A percentile compares a stretch with the other conserved stretches of the same genome.
These are phyloP conservation scores for Rugalucina vietnamica DNA, from an alignment of 2,888 invertebrate species.

Conservation along the genomic window DNA sequence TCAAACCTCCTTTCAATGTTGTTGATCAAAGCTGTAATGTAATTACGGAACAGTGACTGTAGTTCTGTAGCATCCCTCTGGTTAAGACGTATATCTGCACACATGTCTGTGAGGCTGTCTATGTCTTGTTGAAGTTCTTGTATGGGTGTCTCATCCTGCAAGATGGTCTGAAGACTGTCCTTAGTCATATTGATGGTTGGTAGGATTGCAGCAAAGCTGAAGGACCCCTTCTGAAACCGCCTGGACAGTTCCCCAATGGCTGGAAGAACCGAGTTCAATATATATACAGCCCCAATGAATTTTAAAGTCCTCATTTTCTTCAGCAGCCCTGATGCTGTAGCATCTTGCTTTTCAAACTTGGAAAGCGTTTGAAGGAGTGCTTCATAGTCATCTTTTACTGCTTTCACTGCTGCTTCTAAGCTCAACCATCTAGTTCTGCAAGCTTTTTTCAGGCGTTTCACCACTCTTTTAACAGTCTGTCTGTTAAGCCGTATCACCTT, in stretches of 20 bases:
- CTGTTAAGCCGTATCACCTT: constrained; percentile 27
- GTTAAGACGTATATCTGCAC: constrained; percentile 25
- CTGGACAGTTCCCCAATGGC: constrained; percentile 33
- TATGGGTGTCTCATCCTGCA: constrained; percentile 18
- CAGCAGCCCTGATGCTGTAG: constrained; percentile 33
- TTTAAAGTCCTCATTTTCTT: constrained; percentile 32
- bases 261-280: constrained; percentile 37
- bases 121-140: constrained; percentile 26
- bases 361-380: constrained; percentile 32
- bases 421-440: constrained; percentile 50
- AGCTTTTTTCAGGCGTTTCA: constrained; percentile 50
- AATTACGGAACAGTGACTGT: too few species aligned
- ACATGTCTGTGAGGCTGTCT: constrained; percentile 33
- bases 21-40: constrained; percentile 21
- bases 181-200: constrained; percentile 30
- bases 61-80: constrained; percentile 21
- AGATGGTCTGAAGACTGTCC: constrained; percentile 28
- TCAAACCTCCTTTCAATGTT: constrained; percentile 38
- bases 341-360: constrained; percentile 11
- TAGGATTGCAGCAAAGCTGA: constrained; percentile 39
- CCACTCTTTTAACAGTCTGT: constrained; percentile 17
- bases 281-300: constrained; percentile 42
- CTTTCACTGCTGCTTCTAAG: constrained; percentile 35
- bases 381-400: constrained; percentile 30
- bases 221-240: constrained; percentile 38